These are phyloP conservation scores for Harpagoxenus sublaevis DNA, from an alignment of 2,888 invertebrate species.

Conservation along the genomic window DNA sequence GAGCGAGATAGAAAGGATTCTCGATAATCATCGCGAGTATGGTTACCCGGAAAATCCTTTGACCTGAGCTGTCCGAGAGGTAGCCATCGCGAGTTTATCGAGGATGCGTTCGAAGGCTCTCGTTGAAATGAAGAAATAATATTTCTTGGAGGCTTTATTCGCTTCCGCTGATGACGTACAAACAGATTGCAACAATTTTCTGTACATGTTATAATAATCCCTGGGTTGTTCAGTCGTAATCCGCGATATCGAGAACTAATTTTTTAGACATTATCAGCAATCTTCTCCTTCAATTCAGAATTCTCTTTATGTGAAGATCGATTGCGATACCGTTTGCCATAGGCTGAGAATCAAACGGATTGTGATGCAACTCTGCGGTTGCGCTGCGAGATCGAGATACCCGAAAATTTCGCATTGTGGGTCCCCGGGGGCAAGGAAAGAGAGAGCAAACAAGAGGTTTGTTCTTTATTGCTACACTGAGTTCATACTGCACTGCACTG, in stretches of 20 bases:
- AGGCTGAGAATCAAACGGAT: background rate
- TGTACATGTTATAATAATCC: background rate
- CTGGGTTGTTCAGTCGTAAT: background rate
- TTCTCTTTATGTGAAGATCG: background rate
- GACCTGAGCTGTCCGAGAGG: slow-evolving; percentile 67
- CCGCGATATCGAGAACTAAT: background rate
- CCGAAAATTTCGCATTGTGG: slow-evolving; percentile 61
- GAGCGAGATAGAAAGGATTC: slow-evolving; percentile 60
- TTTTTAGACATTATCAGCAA: background rate
- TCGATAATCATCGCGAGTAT: slow-evolving; percentile 74
- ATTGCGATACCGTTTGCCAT: background rate
- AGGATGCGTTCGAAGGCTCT: slow-evolving; percentile 18
- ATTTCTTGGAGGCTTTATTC: slow-evolving; percentile 6
- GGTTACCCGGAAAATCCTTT: slow-evolving; percentile 76
- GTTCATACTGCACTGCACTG: too few species aligned
- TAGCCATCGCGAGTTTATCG: slow-evolving; percentile 13
- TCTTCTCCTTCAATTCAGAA: background rate
- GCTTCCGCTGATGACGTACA: background rate
- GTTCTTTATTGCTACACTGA: too few species aligned
- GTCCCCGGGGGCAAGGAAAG: background rate
- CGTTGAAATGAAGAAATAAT: slow-evolving; percentile 29
- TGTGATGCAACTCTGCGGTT: background rate
- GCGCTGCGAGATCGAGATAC: background rate
- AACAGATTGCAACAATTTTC: slow-evolving; percentile 3
- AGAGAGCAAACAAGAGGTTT: slow-evolving; percentile 60